These are phyloP conservation scores for Phortica okadai DNA, from an alignment of 2,888 invertebrate species.

Conservation along the genomic window DNA sequence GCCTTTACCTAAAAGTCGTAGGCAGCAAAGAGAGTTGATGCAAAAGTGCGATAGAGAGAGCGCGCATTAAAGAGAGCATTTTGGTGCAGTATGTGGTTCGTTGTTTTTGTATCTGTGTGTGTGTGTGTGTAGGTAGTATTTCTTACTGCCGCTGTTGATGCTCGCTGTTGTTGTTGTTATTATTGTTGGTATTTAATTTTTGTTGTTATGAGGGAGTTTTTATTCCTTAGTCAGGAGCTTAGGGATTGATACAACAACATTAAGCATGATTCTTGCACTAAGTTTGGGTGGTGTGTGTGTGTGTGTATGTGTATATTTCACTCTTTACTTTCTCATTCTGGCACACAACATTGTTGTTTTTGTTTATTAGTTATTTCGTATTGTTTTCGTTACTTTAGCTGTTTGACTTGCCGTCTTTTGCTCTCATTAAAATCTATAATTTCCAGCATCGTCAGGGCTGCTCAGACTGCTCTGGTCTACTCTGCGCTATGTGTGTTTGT, in stretches of 20 bases:
- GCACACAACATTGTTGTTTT: not conserved
- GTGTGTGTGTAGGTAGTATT: no score
- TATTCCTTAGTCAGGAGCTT: not conserved
- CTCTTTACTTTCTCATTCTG: not conserved
- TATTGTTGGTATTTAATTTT: slow-evolving; percentile 9
- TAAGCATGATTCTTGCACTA: not conserved
- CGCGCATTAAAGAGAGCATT: not conserved
- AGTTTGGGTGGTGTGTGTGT: not conserved
- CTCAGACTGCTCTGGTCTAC: not conserved
- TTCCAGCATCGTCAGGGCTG: not conserved
- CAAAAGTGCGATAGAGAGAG: not conserved
- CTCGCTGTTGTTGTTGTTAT: not conserved
- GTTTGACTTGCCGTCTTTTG: not conserved
- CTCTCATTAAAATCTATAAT: not conserved
- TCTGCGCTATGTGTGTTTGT: not conserved
- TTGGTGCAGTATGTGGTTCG: not conserved
- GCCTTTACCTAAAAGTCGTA: not conserved
- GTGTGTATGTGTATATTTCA: not conserved
- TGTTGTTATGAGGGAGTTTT: not conserved
- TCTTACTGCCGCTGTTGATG: not conserved
- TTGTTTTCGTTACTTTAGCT: no score
- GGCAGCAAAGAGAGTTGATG: not conserved
- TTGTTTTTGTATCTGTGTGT: not conserved
- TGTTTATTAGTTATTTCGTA: no score
- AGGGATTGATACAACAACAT: no score